phyloP scores from a whole-genome alignment of 2,888 invertebrate species.

The Phengaris arion region DNA sequence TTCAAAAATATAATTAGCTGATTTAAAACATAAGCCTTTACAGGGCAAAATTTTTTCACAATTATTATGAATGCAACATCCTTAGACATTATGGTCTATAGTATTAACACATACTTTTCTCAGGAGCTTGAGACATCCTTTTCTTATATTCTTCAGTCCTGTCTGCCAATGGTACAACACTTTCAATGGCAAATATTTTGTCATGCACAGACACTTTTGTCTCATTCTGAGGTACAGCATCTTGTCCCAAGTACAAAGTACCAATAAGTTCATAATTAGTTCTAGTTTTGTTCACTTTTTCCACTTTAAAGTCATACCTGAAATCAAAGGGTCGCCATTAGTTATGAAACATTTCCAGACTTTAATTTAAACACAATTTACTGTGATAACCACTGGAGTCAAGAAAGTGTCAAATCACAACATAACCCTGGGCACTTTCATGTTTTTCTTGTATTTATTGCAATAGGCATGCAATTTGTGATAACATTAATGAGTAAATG shows the following conservation, averaged over 20 bases:
- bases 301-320: slow-evolving; percentile 80
- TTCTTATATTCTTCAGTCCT: slow-evolving; percentile 65
- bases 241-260: slow-evolving; percentile 79
- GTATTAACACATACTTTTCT: slow-evolving; percentile 55
- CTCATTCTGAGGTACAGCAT: slow-evolving; percentile 79
- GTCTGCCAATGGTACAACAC: slow-evolving; percentile 64
- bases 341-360: not conserved
- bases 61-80: too few species aligned
- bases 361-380: too few species aligned
- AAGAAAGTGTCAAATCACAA: too few species aligned
- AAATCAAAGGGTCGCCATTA: not conserved
- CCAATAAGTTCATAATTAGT: slow-evolving; percentile 72
- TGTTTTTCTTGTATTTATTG: too few species aligned
- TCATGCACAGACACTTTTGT: slow-evolving; percentile 78
- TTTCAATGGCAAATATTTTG: slow-evolving; percentile 84
- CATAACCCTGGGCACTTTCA: too few species aligned
- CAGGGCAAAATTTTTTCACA: too few species aligned
- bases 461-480: slow-evolving; percentile 4
- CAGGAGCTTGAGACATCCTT: slow-evolving; percentile 52
- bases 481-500: slow-evolving; percentile 29
- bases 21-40: too few species aligned
- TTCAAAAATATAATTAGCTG: too few species aligned
- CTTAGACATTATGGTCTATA: not conserved
- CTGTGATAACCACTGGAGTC: too few species aligned
- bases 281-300: slow-evolving; percentile 63